Evolutionary conservation across 2,113 vertebrate genomes (phyloP), one percentile per base, ranked within the genome.

Genomic region (Okapia johnstoni): DNA sequence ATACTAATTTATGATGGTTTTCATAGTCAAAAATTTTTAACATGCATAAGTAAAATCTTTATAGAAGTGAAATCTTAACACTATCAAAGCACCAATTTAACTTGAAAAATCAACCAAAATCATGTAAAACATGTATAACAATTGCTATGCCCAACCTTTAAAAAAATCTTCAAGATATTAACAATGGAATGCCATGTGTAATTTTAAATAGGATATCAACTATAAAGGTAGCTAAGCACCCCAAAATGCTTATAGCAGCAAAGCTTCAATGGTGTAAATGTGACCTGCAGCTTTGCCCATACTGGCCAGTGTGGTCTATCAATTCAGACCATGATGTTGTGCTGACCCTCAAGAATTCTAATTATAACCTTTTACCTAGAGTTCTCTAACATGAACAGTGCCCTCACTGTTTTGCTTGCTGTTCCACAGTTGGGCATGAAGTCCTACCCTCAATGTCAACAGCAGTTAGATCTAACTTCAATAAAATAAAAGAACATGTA

Each of bases 401-500:
- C 13, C 95, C 70, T 96, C 40, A 4, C 50, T 96, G 79, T 58
- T 84, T 54, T 95, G 40, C 6, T 63, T 86, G 14, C 14, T 66
- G 48, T 33, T 88, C 60, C 43, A 55, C 52, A 90, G 28, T 23
- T 94, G 36, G 30, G 2, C 26, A 95, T 43, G 13, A 92, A 95
- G 40, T 89, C 36, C 66, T 80, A 96, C 92, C 36, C 43, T 88
- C 54, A 89, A 86, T 61, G 36, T 43, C 58, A 96, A 93, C 5
- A 95, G 80, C 63, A 89, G 46, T 88, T 46, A 95, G 5, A 87
- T 83, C 7, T 81, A 97, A 97, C 25, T 61, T 96, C 57, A 88
- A 66, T 79, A 92, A 88, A 96, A 93, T n/a, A 87, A 94, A 90
- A 98, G 95, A 98, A 96, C 40, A 94, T 76, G 48, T 60, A 83